A percentile compares a stretch with the other conserved stretches of the same genome.
These are phyloP conservation scores for Brachystomella parvula DNA, from an alignment of 1,140 invertebrate genomes.

Conservation along the genomic window DNA sequence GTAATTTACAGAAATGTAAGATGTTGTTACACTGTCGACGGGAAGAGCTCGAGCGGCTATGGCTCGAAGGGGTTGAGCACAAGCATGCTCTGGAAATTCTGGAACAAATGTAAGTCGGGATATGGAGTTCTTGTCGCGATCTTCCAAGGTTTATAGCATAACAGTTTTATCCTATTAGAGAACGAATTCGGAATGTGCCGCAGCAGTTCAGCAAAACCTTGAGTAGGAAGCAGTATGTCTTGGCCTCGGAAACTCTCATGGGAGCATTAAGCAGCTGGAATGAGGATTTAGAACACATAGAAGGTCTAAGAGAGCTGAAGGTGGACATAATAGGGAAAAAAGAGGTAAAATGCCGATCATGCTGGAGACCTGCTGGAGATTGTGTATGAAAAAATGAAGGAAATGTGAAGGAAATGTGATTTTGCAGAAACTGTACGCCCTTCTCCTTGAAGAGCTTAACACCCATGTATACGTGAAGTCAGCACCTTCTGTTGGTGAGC, in stretches of 20 bases:
- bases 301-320: conserved; percentile 69
- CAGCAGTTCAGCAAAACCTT: conserved; percentile 62
- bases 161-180: too few species aligned
- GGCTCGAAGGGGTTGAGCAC: conserved; percentile 86
- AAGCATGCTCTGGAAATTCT: conserved; percentile 78
- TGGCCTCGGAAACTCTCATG: conserved; percentile 73
- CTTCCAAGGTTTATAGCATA: too few species aligned
- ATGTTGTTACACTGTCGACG: conserved; percentile 78
- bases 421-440: conserved; percentile 56
- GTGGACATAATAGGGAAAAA: conserved; percentile 62
- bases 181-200: conserved; percentile 69
- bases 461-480: conserved; percentile 64
- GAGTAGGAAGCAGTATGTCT: conserved; percentile 69
- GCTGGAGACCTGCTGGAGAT: too few species aligned
- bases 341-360: conserved; percentile 46
- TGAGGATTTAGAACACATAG: conserved; percentile 64
- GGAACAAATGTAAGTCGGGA: conserved; percentile 74
- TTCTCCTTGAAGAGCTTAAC: conserved; percentile 62
- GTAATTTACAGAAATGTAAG: conserved; percentile 82
- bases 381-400: neutral
- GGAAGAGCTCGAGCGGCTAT: conserved; percentile 85
- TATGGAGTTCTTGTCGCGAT: too few species aligned
- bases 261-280: conserved; percentile 59
- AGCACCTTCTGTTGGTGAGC: conserved; percentile 49
- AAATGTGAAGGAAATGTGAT: conserved; percentile 1